Evolutionary conservation across 1,140 invertebrate species (phyloP).

Genomic region (Heliothis virescens): DNA sequence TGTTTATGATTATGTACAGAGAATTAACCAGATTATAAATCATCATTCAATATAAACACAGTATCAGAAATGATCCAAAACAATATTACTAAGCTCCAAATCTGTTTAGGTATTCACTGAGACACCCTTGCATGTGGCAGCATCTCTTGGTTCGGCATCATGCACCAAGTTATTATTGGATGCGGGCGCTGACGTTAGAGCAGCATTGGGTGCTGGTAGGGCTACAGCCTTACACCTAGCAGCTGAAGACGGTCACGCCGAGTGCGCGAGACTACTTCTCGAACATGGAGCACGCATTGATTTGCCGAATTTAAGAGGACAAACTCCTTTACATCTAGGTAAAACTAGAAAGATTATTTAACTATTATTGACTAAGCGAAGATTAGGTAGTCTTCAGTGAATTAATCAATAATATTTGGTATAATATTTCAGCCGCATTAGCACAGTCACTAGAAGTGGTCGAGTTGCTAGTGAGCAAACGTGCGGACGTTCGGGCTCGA

Average conservation of each 20-base stretch:
- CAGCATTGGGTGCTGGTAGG: conserved; percentile 89
- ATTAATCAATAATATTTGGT: conserved; percentile 7
- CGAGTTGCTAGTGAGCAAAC: conserved; percentile 88
- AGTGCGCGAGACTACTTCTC: conserved; percentile 90
- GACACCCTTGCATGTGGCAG: conserved; percentile 93
- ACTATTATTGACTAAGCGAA: background rate
- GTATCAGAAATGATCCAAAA: conserved; percentile 31
- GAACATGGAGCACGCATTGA: conserved; percentile 90
- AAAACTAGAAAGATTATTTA: background rate
- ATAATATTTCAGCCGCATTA: conserved; percentile 87
- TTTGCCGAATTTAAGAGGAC: conserved; percentile 89
- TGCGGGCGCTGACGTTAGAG: conserved; percentile 91
- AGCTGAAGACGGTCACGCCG: conserved; percentile 92
- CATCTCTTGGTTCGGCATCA: conserved; percentile 89
- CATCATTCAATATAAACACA: conserved; percentile 51
- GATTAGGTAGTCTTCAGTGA: background rate
- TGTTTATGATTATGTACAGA: conserved; percentile 50
- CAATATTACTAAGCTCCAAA: conserved; percentile 41
- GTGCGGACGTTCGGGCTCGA: conserved; percentile 88
- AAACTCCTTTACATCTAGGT: conserved; percentile 92
- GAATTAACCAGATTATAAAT: conserved; percentile 48
- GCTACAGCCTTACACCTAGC: conserved; percentile 93
- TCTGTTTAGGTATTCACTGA: conserved; percentile 90
- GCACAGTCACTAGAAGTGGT: conserved; percentile 91
- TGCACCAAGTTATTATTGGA: conserved; percentile 90